Base-by-base conservation (phyloP, 2,113 vertebrate genomes). In the Dasypus novemcinctus region DNA sequence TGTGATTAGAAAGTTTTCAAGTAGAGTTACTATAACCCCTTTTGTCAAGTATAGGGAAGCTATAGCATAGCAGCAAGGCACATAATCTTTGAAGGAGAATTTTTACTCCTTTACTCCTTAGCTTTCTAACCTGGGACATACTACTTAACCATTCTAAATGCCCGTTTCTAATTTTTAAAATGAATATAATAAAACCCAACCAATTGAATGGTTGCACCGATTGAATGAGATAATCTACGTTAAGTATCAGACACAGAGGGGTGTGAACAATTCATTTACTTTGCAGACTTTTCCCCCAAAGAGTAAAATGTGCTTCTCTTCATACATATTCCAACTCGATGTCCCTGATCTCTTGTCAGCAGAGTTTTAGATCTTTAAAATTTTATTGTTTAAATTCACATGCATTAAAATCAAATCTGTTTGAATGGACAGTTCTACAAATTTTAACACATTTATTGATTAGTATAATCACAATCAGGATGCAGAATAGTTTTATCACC, bases 1-100 rank as follows among this genome's bases (percentile, higher is more conserved):
- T 38, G 23, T 74, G 21, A 91, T 78, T 84, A 69, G 52, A 81
- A 91, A 43, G 27, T 54, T 85, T 97, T 38, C 64, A 90, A 92
- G 38, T 59, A 61, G 43, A 12, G n/a, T 57, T 80, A 64, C 69
- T 21, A 9, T 69, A 46, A 2, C 15, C 78, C 54, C n/a, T 82
- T 71, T 72, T 87, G 76, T 74, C 61, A 72, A 38, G 10, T 14
- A 11, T 61, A 61, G 8, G 18, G 8, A 87, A 75, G 25, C 49
- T 59, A 7, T 3, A 75, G 46, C 25, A 66, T 27, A 54, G 33
- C 15, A 41, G 27, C 3, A 4, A 61, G 36, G 4, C 23, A 79
- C 1, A 63, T 2, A 71, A 15, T 64, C 69, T 82, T 74, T 61
- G 49, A 33, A 66, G 78, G 43, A 20, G 91, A 63, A 76, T 6